phyloP scores from a whole-genome alignment of 2,888 invertebrate species.

The Hemistola chrysoprasaria region DNA sequence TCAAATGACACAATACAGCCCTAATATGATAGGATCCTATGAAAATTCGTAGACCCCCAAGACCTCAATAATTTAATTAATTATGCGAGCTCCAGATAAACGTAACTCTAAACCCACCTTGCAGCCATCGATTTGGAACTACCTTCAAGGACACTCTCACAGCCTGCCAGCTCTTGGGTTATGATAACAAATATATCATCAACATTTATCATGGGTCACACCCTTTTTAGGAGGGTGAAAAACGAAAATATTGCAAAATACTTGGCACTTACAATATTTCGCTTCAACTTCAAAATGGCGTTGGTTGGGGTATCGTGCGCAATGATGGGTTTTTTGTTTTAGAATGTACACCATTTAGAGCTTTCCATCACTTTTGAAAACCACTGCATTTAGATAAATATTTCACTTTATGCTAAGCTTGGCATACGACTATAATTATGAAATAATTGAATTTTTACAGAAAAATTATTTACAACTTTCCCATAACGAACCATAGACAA shows the following conservation, averaged over 20 bases:
- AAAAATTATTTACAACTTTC: constrained; percentile 81
- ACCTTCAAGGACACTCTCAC: constrained; percentile 27
- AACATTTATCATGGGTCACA: constrained; percentile 45
- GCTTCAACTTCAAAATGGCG: constrained; percentile 84
- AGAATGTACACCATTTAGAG: constrained; percentile 64
- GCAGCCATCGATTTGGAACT: constrained; percentile 48
- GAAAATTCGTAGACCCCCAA: constrained; percentile 13
- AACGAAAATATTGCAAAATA: constrained; percentile 78
- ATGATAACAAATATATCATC: constrained; percentile 48
- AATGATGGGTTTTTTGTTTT: constrained; percentile 82
- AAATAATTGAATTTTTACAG: constrained; percentile 53
- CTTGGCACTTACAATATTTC: constrained; percentile 83
- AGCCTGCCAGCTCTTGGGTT: constrained; percentile 34
- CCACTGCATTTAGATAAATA: constrained; percentile 54
- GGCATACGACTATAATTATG: constrained; percentile 40
- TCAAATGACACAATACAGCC: constrained; percentile 3
- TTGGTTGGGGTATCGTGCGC: constrained; percentile 82
- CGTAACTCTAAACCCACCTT: constrained; percentile 67
- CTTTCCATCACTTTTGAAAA: constrained; percentile 60
- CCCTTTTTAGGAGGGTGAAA: constrained; percentile 47
- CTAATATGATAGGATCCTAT: constrained; percentile 6
- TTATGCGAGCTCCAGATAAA: constrained; percentile 55
- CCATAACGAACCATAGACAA: constrained; percentile 57
- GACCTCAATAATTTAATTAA: constrained; percentile 66
- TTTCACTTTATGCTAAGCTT: constrained; percentile 55